Percentiles rank a stretch among this genome's conserved stretches.
Conservation (phyloP, 2,888 invertebrate genomes). For the Branchipolynoe longqiensis region DNA sequence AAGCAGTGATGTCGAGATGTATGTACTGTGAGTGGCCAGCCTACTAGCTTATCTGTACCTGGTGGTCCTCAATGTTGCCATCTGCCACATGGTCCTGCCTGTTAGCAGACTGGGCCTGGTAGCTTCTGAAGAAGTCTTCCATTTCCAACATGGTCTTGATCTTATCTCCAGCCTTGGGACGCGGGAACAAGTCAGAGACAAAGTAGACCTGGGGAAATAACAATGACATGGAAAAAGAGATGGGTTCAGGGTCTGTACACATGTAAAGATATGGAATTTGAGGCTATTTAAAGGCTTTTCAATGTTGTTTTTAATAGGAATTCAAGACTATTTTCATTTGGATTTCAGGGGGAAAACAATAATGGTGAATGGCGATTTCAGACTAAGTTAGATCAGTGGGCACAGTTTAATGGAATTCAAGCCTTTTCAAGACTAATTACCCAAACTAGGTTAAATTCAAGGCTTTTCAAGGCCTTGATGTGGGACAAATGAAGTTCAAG, state of each 20-base stretch:
- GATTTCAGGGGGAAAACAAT: no score
- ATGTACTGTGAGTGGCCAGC: neutral
- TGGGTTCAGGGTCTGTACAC: neutral
- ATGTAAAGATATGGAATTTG: no score
- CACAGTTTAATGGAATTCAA: no score
- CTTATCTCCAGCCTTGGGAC: slow-evolving; percentile 13
- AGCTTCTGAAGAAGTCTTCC: neutral
- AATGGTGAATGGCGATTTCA: neutral
- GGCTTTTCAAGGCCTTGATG: no score
- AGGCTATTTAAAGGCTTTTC: neutral
- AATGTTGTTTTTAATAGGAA: no score
- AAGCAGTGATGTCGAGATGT: no score
- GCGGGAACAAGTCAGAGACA: slow-evolving; percentile 38
- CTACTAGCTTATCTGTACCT: neutral
- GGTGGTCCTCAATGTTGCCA: neutral
- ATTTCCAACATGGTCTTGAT: neutral
- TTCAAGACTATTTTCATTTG: no score
- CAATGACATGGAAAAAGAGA: neutral
- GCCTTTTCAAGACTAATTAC: no score
- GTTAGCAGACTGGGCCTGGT: neutral
- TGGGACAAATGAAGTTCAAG: no score
- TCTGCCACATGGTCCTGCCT: neutral
- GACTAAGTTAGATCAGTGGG: neutral
- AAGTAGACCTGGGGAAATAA: slow-evolving; percentile 11
- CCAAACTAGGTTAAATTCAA: no score